Base-by-base conservation (phyloP, 2,888 invertebrate species). In the Andrena fulva region DNA sequence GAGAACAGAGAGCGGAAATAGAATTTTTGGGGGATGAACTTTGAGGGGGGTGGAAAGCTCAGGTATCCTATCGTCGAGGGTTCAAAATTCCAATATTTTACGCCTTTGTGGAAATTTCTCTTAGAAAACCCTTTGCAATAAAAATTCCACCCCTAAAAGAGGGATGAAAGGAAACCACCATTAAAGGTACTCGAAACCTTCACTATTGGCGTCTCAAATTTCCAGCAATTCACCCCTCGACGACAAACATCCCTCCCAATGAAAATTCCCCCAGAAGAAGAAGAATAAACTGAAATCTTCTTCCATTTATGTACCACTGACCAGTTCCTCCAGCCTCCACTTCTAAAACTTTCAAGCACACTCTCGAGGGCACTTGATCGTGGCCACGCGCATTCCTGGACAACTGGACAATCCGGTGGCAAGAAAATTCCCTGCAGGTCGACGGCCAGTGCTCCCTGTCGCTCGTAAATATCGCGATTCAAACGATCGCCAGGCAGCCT, bases 381-480 rank as follows among this genome's bases (percentile, higher is more conserved):
- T 48, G 52, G 24, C n/a, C 10, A 29, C 42, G 42, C 42, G 42
- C 42, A 70, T 56, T 50, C 31, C 24, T 60, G n/a, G 12, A 27
- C 16, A 2, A 7, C 6, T 42, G n/a, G 33, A 42, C 31, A 24
- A 54, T 24, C 24, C 20, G 24, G 24, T 33, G 33, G n/a, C 27
- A 24, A 29, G 78, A 69, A 62, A 48, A 20, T 29, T 27, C 33
- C n/a, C 16, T 27, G 10, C 6, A 20, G 42, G 64, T 79, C 78
- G 80, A 42, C 70, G 56, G 50, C 56, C 54, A 52, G 27, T 42
- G 16, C 24, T 56, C 24, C 2, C 56, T 56, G 56, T 63, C 77
- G 78, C 89, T 89, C 86, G 90, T 89, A 90, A 91, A 90, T 90
- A 87, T 90, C 75, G 86, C 85, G 77, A 90, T 86, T 89, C 80